A percentile compares a stretch with the other conserved stretches of the same genome.
These are phyloP conservation scores for Anastrepha ludens DNA, from an alignment of 1,140 invertebrate species.

Conservation along the genomic window DNA sequence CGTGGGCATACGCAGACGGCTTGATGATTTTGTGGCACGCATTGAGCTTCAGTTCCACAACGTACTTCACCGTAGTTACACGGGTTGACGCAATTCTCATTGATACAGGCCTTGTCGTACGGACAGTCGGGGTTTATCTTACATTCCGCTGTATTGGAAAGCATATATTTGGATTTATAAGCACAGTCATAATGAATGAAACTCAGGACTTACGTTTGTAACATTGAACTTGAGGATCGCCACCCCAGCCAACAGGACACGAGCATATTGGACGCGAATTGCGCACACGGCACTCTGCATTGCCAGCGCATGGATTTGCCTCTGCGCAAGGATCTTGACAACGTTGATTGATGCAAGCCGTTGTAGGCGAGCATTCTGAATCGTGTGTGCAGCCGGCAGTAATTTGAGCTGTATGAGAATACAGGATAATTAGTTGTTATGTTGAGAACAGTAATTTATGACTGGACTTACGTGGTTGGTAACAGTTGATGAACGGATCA, in stretches of 20 bases:
- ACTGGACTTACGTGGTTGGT: slow-evolving; percentile 75
- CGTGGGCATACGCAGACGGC: slow-evolving; percentile 88
- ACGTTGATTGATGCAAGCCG: slow-evolving; percentile 85
- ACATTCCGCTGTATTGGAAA: slow-evolving; percentile 83
- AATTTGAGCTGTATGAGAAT: slow-evolving; percentile 61
- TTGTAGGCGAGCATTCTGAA: slow-evolving; percentile 82
- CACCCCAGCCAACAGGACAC: slow-evolving; percentile 88
- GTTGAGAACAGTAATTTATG: too few relatives aligned
- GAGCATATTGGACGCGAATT: slow-evolving; percentile 86
- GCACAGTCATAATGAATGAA: too few relatives aligned
- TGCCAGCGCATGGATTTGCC: slow-evolving; percentile 85
- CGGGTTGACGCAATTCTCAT: slow-evolving; percentile 86
- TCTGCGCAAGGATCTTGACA: slow-evolving; percentile 87
- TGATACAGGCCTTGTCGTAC: slow-evolving; percentile 87
- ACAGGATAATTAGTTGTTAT: neutral
- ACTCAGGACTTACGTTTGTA: slow-evolving; percentile 85
- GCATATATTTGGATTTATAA: too few relatives aligned
- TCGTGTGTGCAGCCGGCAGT: slow-evolving; percentile 82
- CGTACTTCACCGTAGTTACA: slow-evolving; percentile 79
- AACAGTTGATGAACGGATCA: slow-evolving; percentile 88
- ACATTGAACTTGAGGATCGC: slow-evolving; percentile 89
- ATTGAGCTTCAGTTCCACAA: slow-evolving; percentile 88
- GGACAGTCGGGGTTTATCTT: slow-evolving; percentile 88
- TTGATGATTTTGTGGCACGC: slow-evolving; percentile 82
- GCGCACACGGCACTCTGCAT: slow-evolving; percentile 84